A percentile compares a stretch with the other conserved stretches of the same genome.
phyloP scores from a whole-genome alignment of 2,797 vertebrate genomes.

The Discoglossus pictus region DNA sequence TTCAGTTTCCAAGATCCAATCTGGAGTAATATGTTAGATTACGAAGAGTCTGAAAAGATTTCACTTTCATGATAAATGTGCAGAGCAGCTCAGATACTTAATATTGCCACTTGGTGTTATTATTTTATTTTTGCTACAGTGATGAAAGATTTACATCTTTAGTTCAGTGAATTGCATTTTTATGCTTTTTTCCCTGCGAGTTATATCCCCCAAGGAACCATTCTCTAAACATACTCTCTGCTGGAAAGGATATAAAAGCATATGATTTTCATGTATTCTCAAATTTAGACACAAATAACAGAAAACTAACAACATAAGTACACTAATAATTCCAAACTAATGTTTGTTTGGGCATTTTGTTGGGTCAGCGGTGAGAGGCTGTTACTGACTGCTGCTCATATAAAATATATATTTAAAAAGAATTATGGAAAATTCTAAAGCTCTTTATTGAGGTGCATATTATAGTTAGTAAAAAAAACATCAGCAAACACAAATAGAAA shows the following conservation, averaged over 20 bases:
- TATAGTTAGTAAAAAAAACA: too few relatives aligned
- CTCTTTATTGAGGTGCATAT: too few relatives aligned
- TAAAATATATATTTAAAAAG: constrained; percentile 38
- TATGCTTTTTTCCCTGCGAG: constrained; percentile 38
- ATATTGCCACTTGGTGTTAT: constrained; percentile 35
- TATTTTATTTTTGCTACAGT: constrained; percentile 22
- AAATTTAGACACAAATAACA: constrained; percentile 45
- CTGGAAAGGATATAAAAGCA: constrained; percentile 43
- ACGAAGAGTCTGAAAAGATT: constrained; percentile 48
- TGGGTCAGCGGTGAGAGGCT: constrained; percentile 36
- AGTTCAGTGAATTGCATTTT: constrained; percentile 54
- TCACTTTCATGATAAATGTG: constrained; percentile 50
- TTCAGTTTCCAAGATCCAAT: constrained; percentile 26
- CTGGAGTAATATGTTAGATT: constrained; percentile 8
- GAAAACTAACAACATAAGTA: constrained; percentile 42
- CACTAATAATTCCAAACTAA: constrained; percentile 46
- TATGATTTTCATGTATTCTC: constrained; percentile 44
- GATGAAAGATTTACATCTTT: constrained; percentile 57
- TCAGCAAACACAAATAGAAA: too few relatives aligned
- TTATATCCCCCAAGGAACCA: constrained; percentile 43
- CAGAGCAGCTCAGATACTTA: constrained; percentile 49
- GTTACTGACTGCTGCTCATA: constrained; percentile 21
- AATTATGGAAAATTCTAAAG: constrained; percentile 29
- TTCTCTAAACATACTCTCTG: constrained; percentile 46
- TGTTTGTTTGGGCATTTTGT: constrained; percentile 13